A percentile compares a stretch with the other conserved stretches of the same genome.
Evolutionary conservation across 2,888 invertebrate species (phyloP).

Genomic region (Drosophila borealis): DNA sequence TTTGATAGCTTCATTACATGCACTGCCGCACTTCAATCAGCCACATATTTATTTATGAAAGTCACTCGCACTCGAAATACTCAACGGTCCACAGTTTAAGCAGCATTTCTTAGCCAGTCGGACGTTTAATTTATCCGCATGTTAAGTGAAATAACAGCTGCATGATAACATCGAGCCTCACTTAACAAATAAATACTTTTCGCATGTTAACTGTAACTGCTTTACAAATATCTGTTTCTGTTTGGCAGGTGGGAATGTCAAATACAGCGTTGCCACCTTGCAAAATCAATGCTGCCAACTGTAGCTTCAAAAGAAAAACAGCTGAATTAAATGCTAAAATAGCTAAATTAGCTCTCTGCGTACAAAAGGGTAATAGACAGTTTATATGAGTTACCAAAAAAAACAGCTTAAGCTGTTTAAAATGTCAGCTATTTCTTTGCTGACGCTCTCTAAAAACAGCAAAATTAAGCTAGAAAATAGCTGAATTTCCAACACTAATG

Average conservation of each 20-base stretch:
- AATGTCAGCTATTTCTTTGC: no score
- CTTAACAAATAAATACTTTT: neutral
- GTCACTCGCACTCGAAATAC: constrained; percentile 32
- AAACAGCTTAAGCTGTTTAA: no score
- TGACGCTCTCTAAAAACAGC: no score
- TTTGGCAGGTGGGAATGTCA: neutral
- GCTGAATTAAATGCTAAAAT: no score
- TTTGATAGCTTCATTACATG: constrained; percentile 33
- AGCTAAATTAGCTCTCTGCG: no score
- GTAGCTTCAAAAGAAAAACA: no score
- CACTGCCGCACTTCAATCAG: constrained; percentile 30
- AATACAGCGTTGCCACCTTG: neutral
- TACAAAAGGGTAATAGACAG: no score
- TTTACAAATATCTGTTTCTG: neutral
- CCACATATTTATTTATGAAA: constrained; percentile 28
- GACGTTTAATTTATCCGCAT: constrained; percentile 4
- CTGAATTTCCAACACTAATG: no score
- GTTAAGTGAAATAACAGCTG: constrained; percentile 18
- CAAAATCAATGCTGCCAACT: neutral
- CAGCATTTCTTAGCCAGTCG: constrained; percentile 1
- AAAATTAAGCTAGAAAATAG: no score
- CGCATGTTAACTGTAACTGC: neutral
- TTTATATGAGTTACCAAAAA: no score
- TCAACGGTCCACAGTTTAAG: constrained; percentile 9
- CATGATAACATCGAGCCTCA: constrained; percentile 14